Percentiles rank a stretch among this genome's conserved stretches.
phyloP scores from a whole-genome alignment of 2,113 vertebrate species.

The Psammodynastes pulverulentus region DNA sequence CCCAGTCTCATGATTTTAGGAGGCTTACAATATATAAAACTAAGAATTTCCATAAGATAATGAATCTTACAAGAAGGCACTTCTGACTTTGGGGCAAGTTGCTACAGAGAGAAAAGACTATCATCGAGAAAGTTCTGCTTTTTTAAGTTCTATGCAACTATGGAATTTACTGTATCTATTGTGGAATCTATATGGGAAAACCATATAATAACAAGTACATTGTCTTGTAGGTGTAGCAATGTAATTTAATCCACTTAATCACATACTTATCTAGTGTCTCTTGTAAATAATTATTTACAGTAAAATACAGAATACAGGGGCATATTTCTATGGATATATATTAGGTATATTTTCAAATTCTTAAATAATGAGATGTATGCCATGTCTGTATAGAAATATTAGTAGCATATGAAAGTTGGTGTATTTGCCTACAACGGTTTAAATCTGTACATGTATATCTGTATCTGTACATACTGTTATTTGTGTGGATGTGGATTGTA shows the following conservation, averaged over 20 bases:
- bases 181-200: not conserved
- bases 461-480: not conserved
- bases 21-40: not conserved
- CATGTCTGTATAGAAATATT: not conserved
- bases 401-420: not conserved
- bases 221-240: not conserved
- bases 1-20: not conserved
- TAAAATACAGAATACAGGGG: not conserved
- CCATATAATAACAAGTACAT: not conserved
- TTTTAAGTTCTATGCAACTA: not conserved
- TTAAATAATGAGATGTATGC: not conserved
- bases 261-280: too few relatives aligned
- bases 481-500: not conserved
- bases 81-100: not conserved
- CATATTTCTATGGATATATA: not conserved
- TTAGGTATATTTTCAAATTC: not conserved
- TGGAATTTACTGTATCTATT: not conserved
- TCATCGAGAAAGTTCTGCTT: not conserved
- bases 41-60: not conserved
- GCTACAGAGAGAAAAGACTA: not conserved
- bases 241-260: not conserved
- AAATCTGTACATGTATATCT: not conserved
- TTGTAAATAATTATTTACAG: not conserved
- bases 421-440: not conserved
- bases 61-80: not conserved